Conservation (phyloP, 2,113 vertebrate species). For the Microcebus lehilahytsara region DNA sequence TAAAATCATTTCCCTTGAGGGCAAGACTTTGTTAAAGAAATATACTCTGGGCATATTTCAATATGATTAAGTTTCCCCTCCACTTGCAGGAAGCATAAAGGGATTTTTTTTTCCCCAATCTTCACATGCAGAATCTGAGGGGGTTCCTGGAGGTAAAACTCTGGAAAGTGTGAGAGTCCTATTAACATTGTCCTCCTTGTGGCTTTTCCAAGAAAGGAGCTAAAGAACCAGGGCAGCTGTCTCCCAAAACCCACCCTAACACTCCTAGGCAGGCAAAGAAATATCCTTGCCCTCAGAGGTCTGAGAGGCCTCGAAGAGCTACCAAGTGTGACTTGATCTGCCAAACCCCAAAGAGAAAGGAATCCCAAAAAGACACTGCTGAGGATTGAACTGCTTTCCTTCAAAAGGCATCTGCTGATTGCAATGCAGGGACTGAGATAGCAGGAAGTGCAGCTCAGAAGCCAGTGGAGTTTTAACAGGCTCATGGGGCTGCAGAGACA, state of each 20-base stretch:
- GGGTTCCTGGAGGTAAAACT: not conserved
- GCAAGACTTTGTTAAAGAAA: not conserved
- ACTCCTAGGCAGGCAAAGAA: not conserved
- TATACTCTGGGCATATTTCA: not conserved
- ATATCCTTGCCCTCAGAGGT: not conserved
- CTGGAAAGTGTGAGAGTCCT: not conserved
- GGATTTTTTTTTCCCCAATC: not conserved
- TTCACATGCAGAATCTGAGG: not conserved
- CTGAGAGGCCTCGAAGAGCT: not conserved
- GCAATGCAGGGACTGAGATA: not conserved
- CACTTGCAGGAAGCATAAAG: not conserved
- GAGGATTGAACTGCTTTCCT: not conserved
- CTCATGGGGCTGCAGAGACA: not conserved
- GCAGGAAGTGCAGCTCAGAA: not conserved
- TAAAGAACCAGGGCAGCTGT: too few relatives aligned
- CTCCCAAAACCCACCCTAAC: too few relatives aligned
- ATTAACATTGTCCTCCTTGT: not conserved
- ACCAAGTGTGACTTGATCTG: too few relatives aligned
- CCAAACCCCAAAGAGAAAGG: not conserved
- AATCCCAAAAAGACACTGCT: not conserved
- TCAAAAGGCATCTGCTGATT: not conserved
- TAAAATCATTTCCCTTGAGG: not conserved
- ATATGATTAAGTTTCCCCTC: not conserved
- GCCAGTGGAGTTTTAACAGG: not conserved
- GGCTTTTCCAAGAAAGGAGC: too few relatives aligned